Percentiles rank a stretch among this genome's conserved stretches.
These are phyloP conservation scores for Sciurus carolinensis DNA, from an alignment of 2,797 vertebrate species.

Conservation along the genomic window DNA sequence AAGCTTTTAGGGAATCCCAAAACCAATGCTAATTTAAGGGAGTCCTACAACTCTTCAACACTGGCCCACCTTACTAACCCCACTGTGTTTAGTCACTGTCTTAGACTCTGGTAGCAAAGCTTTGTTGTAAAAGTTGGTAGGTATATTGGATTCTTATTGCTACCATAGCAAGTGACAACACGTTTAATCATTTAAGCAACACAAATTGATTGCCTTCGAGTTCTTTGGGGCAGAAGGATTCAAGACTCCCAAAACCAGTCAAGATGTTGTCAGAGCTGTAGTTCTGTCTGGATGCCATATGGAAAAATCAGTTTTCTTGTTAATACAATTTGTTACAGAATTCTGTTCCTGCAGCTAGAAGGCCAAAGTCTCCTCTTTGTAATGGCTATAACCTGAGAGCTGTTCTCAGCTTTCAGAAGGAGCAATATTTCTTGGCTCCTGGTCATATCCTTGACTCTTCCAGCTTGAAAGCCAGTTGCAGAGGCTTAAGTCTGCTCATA, in stretches of 20 bases:
- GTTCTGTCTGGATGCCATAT: background rate
- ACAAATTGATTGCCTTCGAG: background rate
- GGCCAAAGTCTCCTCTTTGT: background rate
- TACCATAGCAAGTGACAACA: background rate
- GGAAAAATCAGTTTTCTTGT: background rate
- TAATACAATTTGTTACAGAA: background rate
- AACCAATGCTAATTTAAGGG: too few species aligned
- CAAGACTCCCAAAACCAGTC: background rate
- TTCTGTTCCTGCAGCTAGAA: background rate
- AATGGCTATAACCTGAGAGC: background rate
- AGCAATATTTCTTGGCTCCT: background rate
- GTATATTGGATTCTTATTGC: background rate
- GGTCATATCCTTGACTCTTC: background rate
- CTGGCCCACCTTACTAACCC: too few species aligned
- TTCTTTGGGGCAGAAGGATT: background rate
- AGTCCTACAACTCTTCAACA: background rate
- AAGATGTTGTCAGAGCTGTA: background rate
- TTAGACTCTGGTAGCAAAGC: background rate
- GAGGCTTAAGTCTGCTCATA: background rate
- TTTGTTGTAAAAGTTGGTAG: background rate
- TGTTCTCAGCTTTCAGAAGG: background rate
- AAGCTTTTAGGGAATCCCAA: background rate
- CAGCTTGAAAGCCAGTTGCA: background rate
- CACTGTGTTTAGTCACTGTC: background rate
- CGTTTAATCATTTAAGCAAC: background rate